Base-by-base conservation (phyloP, 2,888 invertebrate species). In the Monopis laevigella region DNA sequence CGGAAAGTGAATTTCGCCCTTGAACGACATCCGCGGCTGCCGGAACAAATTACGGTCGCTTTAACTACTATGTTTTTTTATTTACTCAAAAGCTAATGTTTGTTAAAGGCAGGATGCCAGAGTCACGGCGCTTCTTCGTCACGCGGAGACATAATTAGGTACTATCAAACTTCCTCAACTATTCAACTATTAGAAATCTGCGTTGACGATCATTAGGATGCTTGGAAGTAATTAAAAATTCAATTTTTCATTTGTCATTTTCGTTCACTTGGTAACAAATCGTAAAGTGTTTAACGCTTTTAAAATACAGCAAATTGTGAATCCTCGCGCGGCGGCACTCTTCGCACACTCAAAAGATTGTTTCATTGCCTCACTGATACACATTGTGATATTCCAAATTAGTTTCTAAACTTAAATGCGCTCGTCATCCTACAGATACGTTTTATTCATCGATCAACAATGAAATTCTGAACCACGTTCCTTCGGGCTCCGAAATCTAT, bases 301-400 rank as follows among this genome's bases (percentile, higher is more conserved):
- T n/a, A n/a, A n/a, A 5, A 8, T 8, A 21, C 5, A 21, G 5
- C 24, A 8, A 21, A 21, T 7, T 17, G 17, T 4, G 17, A n/a
- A n/a, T 32, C 32, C 32, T 26, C 12, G 39, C 3, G 34, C 24
- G 30, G 5, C 28, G 35, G 40, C 32, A n/a, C 12, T 16, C 65
- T 63, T 63, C 59, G 67, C 64, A 56, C 62, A 69, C 59, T 72
- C 64, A 67, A 72, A 66, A 71, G 68, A 58, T 60, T 65, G 72
- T 73, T 74, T 72, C 71, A 61, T 70, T 63, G 65, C 62, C 65
- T 61, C 72, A 73, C 73, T 68, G 70, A 72, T 66, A 65, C 65
- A 69, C 70, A 73, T 74, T 75, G 80, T 78, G 68, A 70, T 74
- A 71, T 68, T 65, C 63, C 69, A 80, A 80, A 80, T 80, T 80